Conservation (phyloP, 2,113 vertebrate species). For the Sorex fumeus region DNA sequence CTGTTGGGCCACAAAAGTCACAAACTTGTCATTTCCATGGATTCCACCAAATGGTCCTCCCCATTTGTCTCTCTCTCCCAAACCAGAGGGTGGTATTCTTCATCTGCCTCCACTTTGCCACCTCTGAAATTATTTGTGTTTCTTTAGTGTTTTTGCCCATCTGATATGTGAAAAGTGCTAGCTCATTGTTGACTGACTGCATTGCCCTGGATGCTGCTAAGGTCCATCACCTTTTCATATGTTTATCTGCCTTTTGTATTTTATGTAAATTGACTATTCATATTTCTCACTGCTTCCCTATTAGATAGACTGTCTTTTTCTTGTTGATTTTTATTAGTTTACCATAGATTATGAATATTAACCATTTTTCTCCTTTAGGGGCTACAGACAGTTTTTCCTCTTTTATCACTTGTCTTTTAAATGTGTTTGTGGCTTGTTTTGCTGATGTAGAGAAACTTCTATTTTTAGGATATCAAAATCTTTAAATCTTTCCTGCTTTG, state of each 20-base stretch:
- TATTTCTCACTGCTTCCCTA: constrained; percentile 45
- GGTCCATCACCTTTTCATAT: constrained; percentile 51
- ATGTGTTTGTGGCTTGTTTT: constrained; percentile 26
- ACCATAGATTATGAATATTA: constrained; percentile 52
- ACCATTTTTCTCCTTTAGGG: constrained; percentile 29
- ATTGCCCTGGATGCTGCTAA: constrained; percentile 34
- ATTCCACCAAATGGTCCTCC: background rate
- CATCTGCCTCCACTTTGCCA: background rate
- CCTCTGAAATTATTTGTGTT: background rate
- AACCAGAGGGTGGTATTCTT: background rate
- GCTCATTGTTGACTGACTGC: constrained; percentile 43
- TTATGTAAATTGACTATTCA: constrained; percentile 49
- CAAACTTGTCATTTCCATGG: background rate
- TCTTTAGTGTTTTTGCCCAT: background rate
- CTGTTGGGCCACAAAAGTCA: background rate
- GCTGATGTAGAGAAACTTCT: background rate
- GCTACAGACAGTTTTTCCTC: background rate
- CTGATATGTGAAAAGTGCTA: constrained; percentile 29
- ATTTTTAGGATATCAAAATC: constrained; percentile 51
- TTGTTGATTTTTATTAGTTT: constrained; percentile 60
- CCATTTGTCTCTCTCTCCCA: background rate
- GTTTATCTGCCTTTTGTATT: constrained; percentile 67
- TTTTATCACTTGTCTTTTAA: constrained; percentile 57
- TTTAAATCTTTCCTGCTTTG: constrained; percentile 31
- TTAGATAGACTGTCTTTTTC: constrained; percentile 22